Base-by-base conservation (phyloP, 2,113 vertebrate species). In the Thymallus thymallus region DNA sequence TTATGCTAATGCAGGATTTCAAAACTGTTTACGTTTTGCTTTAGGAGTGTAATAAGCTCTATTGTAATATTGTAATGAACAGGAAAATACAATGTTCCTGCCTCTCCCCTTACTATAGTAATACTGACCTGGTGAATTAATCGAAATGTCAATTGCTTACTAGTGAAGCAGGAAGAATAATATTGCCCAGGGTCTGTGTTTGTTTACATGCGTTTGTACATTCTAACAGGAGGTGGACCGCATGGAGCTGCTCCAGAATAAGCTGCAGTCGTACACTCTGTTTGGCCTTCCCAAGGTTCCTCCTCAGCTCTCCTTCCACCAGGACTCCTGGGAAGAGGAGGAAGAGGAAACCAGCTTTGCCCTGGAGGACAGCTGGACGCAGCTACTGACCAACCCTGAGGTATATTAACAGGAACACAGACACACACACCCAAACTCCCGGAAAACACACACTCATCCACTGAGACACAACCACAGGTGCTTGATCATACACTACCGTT, bases 321-420 rank as follows among this genome's bases (percentile, higher is more conserved):
- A 95, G 0, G 96, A 99, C 84, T 97, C 97, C 18, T 99, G 97
- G 90, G 96, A 95, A 69, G 95, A 92, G 0, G 95, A 92, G 22
- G 91, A 91, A 65, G 93, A 93, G 0, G 93, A 91, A 6, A 77
- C 87, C 3, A 87, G 90, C 82, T 90, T 96, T 45, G 30, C 30
- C 0, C 85, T 98, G 79, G 97, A 99, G 84, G 95, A 96, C 60
- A 98, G 95, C 87, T 99, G 97, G 97, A 92, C 95, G 86, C 90
- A 90, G 68, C 94, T 99, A 73, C 93, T 97, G 29, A 95, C 91
- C 1, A 90, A 92, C 5, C 75, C 94, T 0, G 94, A 97, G 96
- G 97, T 98, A 85, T 6, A 3, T 10, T 22, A 48, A 68, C 48
- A 70, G 58, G 45, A 29, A 45, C 64, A 64, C 32, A 22, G 23